Conservation (phyloP, 2,888 invertebrate genomes). For the Aphidoletes aphidimyza region DNA sequence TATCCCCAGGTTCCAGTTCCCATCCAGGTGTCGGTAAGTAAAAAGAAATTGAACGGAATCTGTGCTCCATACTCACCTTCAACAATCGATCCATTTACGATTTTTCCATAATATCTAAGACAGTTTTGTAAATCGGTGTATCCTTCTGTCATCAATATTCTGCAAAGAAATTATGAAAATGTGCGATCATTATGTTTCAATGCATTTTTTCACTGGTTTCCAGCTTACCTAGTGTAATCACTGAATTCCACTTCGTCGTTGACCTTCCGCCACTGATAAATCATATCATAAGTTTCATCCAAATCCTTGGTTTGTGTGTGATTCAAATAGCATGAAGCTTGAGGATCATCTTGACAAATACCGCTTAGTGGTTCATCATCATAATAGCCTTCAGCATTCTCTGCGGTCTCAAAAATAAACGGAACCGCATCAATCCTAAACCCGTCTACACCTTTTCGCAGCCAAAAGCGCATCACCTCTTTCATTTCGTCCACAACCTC, state of each 20-base stretch:
- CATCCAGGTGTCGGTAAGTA: conserved; percentile 62
- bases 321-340: conserved; percentile 69
- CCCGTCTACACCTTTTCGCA: conserved; percentile 84
- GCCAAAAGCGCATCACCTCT: conserved; percentile 79
- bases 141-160: neutral
- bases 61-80: conserved; percentile 68
- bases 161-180: neutral
- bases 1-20: conserved; percentile 68
- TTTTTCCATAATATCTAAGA: conserved; percentile 63
- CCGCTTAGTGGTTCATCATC: conserved; percentile 71
- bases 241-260: conserved; percentile 68
- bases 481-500: conserved; percentile 73
- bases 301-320: conserved; percentile 73
- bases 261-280: conserved; percentile 73
- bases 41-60: conserved; percentile 72
- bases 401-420: conserved; percentile 62
- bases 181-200: too few relatives aligned
- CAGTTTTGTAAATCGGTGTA: neutral
- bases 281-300: conserved; percentile 72
- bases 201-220: neutral
- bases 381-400: conserved; percentile 70
- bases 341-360: conserved; percentile 64
- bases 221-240: neutral
- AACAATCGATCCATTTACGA: conserved; percentile 57
- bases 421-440: conserved; percentile 83